Percentiles rank a stretch among this genome's conserved stretches.
Evolutionary conservation across 2,797 vertebrate genomes (phyloP).

Genomic region (Acanthurus lineatus): DNA sequence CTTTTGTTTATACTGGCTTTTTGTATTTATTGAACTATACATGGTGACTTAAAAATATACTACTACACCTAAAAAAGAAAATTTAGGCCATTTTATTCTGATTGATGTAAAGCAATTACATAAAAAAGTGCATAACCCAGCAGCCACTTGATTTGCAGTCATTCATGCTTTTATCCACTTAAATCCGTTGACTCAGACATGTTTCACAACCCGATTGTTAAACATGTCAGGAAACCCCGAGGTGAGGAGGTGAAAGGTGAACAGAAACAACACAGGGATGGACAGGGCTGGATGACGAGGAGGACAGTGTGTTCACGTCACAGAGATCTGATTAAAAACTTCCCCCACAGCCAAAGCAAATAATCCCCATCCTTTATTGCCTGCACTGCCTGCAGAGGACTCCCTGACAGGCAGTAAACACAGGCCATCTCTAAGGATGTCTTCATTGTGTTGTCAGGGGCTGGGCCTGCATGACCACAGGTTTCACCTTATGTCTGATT

Average conservation of each 20-base stretch:
- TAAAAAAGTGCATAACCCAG: background rate
- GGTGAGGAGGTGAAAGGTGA: conserved; percentile 72
- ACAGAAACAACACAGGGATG: conserved; percentile 59
- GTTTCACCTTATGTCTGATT: conserved; percentile 68
- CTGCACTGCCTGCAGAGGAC: conserved; percentile 70
- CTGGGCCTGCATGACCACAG: conserved; percentile 54
- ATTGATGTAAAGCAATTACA: conserved; percentile 9
- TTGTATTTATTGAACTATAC: too few species aligned
- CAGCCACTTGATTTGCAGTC: background rate
- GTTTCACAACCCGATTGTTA: conserved; percentile 22
- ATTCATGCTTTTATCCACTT: background rate
- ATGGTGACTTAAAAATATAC: too few species aligned
- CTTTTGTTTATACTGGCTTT: too few species aligned
- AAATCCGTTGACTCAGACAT: background rate
- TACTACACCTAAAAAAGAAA: too few species aligned
- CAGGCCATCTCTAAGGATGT: conserved; percentile 86
- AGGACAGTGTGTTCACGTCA: conserved; percentile 72
- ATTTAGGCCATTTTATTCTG: background rate
- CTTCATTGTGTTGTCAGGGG: conserved; percentile 81
- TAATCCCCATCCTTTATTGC: conserved; percentile 83
- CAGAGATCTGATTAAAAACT: conserved; percentile 82
- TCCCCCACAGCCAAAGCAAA: conserved; percentile 85
- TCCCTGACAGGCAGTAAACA: conserved; percentile 87
- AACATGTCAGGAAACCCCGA: conserved; percentile 39
- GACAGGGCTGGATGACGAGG: conserved; percentile 61